Evolutionary conservation across 2,797 vertebrate genomes (phyloP).

Genomic region (Hydrophis major): DNA sequence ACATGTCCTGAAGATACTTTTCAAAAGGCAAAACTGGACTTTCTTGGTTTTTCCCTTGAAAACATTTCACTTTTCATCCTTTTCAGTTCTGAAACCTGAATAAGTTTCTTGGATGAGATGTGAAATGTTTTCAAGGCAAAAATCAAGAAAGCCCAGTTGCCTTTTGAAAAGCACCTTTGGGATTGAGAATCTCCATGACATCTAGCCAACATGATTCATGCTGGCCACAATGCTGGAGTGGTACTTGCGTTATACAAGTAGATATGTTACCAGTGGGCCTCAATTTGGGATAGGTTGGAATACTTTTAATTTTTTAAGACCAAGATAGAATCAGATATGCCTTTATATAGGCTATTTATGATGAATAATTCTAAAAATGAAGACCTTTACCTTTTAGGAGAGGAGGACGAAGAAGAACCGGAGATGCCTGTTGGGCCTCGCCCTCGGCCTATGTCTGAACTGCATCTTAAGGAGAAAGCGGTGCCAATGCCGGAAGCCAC

Average conservation of each 20-base stretch:
- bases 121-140: not conserved
- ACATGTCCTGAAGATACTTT: not conserved
- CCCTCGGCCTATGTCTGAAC: constrained; percentile 91
- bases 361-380: constrained; percentile 25
- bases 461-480: constrained; percentile 96
- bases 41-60: not conserved
- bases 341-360: not conserved
- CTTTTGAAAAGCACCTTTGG: not conserved
- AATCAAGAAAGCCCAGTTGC: not conserved
- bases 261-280: not conserved
- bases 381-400: constrained; percentile 69
- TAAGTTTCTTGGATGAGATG: not conserved
- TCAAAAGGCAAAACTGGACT: not conserved
- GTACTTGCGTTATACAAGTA: not conserved
- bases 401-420: constrained; percentile 94
- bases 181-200: not conserved
- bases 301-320: not conserved
- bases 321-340: not conserved
- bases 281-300: not conserved
- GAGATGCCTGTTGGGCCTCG: constrained; percentile 98
- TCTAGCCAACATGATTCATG: not conserved
- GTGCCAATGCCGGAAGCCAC: constrained; percentile 95
- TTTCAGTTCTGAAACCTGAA: not conserved
- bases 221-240: not conserved
- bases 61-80: not conserved